Conservation (phyloP, 2,797 vertebrate genomes). For the Lophius americanus region DNA sequence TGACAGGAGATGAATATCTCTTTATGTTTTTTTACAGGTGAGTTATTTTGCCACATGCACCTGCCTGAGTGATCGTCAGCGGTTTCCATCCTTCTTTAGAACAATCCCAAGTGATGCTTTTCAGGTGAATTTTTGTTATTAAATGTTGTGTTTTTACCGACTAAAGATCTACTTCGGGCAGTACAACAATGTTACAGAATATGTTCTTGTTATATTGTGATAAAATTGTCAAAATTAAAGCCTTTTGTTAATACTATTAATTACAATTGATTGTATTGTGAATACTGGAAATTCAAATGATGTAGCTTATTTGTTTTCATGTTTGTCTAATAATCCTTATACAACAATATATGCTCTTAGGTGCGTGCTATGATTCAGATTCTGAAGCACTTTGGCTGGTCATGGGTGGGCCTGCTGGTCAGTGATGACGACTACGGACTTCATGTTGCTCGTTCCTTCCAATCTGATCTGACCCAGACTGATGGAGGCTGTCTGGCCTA, state of each 20-base stretch:
- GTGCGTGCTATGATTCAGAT: conserved; percentile 57
- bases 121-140: conserved; percentile 50
- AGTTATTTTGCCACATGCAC: conserved; percentile 75
- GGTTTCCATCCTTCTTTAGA: conserved; percentile 64
- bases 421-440: conserved; percentile 78
- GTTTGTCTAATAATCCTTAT: too few relatives aligned
- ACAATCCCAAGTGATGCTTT: conserved; percentile 78
- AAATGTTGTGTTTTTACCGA: too few relatives aligned
- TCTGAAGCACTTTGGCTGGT: conserved; percentile 64
- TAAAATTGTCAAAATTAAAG: too few relatives aligned
- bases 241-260: too few relatives aligned
- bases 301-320: too few relatives aligned
- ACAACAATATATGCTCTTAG: conserved; percentile 11
- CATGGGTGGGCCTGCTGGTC: conserved; percentile 74
- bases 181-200: too few relatives aligned
- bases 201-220: too few relatives aligned
- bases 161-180: conserved; percentile 29
- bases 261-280: too few relatives aligned
- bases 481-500: conserved; percentile 68
- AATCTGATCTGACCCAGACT: conserved; percentile 41
- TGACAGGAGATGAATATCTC: too few relatives aligned
- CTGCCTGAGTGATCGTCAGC: conserved; percentile 50
- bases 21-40: conserved; percentile 56
- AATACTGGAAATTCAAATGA: too few relatives aligned
- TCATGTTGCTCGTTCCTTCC: conserved; percentile 68